These are phyloP conservation scores for Pterocles orientalis DNA, from an alignment of 2,113 vertebrate species.

Conservation along the genomic window DNA sequence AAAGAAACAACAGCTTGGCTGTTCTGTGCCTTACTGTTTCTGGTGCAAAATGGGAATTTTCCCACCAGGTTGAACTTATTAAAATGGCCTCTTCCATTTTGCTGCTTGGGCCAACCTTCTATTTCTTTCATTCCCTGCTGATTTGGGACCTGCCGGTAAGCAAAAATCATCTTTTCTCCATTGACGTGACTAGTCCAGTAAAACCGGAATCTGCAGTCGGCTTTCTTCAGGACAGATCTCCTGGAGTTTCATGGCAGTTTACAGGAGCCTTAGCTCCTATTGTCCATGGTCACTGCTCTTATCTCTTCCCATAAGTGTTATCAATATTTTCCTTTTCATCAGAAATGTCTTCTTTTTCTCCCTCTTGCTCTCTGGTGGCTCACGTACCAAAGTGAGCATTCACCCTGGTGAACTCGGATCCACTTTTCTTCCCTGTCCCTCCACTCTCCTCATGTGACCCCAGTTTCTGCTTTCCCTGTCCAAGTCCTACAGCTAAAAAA, in stretches of 20 bases:
- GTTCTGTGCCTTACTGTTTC: not conserved
- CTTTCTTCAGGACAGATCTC: not conserved
- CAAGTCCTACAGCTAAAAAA: conserved; percentile 37
- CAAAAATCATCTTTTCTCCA: not conserved
- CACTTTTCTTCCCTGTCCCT: not conserved
- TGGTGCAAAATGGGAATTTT: not conserved
- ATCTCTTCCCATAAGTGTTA: conserved; percentile 35
- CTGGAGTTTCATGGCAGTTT: not conserved
- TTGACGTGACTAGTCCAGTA: not conserved
- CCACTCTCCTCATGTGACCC: not conserved
- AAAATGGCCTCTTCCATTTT: not conserved
- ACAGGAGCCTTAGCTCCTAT: not conserved
- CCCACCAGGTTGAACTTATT: not conserved
- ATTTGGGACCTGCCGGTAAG: not conserved
- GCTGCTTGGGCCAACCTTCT: not conserved
- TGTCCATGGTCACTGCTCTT: not conserved
- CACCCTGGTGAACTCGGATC: not conserved
- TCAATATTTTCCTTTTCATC: conserved; percentile 16
- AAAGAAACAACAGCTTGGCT: not conserved
- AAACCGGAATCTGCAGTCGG: not conserved
- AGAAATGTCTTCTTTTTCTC: not conserved
- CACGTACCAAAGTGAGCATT: not conserved
- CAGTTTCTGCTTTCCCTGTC: not conserved
- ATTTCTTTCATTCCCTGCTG: not conserved
- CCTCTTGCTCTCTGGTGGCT: not conserved